These are phyloP conservation scores for Apis florea DNA, from an alignment of 1,140 invertebrate species.

Conservation along the genomic window DNA sequence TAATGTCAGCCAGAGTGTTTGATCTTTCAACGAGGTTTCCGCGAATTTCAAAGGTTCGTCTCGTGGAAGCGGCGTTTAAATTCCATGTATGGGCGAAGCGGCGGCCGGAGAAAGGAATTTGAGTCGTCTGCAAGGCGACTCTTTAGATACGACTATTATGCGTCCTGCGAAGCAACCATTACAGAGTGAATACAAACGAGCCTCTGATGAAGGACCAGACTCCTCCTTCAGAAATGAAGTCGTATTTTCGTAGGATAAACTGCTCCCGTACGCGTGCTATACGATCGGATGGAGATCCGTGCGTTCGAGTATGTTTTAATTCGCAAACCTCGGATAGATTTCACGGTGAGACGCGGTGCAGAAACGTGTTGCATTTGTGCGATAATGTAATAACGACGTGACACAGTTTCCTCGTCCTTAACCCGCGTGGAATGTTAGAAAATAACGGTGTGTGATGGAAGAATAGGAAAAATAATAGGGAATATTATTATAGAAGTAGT, in stretches of 20 bases:
- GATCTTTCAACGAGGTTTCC: conserved; percentile 28
- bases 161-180: conserved; percentile 47
- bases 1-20: conserved; percentile 11
- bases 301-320: not conserved
- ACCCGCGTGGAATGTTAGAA: not conserved
- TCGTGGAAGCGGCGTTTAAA: conserved; percentile 41
- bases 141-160: conserved; percentile 51
- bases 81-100: conserved; percentile 32
- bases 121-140: conserved; percentile 53
- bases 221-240: conserved; percentile 32
- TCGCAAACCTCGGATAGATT: not conserved
- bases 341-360: not conserved
- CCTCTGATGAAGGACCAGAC: not conserved
- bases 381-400: not conserved
- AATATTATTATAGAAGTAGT: not conserved
- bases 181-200: conserved; percentile 55
- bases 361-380: not conserved
- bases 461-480: not conserved
- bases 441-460: not conserved
- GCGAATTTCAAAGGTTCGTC: conserved; percentile 33
- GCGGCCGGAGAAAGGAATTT: conserved; percentile 50
- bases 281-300: too few species aligned
- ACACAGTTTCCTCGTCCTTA: not conserved
- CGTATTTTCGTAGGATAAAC: conserved; percentile 35
- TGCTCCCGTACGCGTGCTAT: not conserved